phyloP scores from a whole-genome alignment of 2,888 invertebrate species.

The Heliconius charithonia region DNA sequence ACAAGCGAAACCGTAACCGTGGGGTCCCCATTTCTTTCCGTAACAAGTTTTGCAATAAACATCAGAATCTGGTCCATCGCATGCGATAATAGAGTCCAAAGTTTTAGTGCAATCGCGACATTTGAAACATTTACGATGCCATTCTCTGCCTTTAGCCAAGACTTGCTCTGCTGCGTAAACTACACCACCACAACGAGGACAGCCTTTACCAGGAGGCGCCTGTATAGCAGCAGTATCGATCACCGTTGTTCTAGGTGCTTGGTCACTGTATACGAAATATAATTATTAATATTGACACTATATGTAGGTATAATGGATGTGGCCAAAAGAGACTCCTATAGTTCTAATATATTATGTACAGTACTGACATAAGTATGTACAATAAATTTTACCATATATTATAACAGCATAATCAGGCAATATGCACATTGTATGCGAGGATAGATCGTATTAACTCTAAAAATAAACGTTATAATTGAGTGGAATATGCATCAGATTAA shows the following conservation, averaged over 20 bases:
- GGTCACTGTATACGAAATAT: constrained; percentile 82
- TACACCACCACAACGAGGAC: constrained; percentile 94
- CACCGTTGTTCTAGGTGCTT: constrained; percentile 89
- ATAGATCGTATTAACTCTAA: constrained; percentile 41
- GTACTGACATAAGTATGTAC: not conserved
- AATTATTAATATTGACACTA: not conserved
- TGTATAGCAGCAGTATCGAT: constrained; percentile 91
- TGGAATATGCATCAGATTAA: constrained; percentile 62
- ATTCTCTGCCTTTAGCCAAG: constrained; percentile 93
- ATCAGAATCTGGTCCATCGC: constrained; percentile 96
- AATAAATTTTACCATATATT: not conserved
- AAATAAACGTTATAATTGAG: constrained; percentile 50
- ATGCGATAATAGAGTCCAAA: constrained; percentile 97
- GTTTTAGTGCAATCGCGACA: constrained; percentile 96
- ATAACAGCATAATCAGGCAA: not conserved
- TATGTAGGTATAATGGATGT: not conserved
- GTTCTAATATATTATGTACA: not conserved
- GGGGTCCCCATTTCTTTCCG: constrained; percentile 98
- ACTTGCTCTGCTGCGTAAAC: constrained; percentile 98
- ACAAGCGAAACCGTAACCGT: constrained; percentile 97
- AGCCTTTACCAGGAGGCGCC: constrained; percentile 93
- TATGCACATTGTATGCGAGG: constrained; percentile 34
- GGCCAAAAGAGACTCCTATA: not conserved
- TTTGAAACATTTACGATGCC: constrained; percentile 97
- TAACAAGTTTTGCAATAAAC: constrained; percentile 99